Evolutionary conservation across 2,888 invertebrate species (phyloP).

Genomic region (Limnephilus lunatus): DNA sequence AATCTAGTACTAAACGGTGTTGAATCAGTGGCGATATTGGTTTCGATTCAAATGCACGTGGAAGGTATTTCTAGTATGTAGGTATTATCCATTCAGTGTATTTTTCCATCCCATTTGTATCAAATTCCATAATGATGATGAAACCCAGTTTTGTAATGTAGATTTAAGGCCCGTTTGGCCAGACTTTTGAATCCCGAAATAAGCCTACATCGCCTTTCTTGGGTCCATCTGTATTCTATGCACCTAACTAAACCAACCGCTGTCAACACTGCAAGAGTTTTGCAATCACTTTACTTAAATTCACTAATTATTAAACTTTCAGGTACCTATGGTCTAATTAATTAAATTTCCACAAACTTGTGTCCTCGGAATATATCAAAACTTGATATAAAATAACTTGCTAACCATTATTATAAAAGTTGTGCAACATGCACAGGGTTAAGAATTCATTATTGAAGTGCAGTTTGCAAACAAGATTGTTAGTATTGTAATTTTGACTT

Average conservation of each 20-base stretch:
- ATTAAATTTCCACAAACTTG: background rate
- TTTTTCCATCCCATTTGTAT: too few species aligned
- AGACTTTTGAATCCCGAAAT: too few species aligned
- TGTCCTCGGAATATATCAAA: constrained; percentile 5
- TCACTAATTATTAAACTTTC: constrained; percentile 29
- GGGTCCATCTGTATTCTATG: too few species aligned
- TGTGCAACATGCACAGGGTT: background rate
- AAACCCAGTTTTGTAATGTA: too few species aligned
- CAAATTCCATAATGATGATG: too few species aligned
- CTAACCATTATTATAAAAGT: background rate
- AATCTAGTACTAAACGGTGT: too few species aligned
- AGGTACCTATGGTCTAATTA: background rate
- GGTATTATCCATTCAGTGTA: too few species aligned
- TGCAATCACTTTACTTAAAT: background rate
- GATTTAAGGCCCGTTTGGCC: too few species aligned
- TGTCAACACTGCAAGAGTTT: background rate
- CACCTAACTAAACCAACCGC: background rate
- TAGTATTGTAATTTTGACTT: background rate
- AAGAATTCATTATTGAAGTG: constrained; percentile 5
- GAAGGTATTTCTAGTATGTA: too few species aligned
- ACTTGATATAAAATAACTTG: background rate
- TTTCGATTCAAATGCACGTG: too few species aligned
- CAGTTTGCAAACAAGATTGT: constrained; percentile 19
- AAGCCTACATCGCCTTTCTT: too few species aligned
- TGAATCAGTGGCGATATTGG: too few species aligned